These are phyloP conservation scores for Caenorhabditis imperialis DNA, from an alignment of 2,888 invertebrate genomes.

Conservation along the genomic window DNA sequence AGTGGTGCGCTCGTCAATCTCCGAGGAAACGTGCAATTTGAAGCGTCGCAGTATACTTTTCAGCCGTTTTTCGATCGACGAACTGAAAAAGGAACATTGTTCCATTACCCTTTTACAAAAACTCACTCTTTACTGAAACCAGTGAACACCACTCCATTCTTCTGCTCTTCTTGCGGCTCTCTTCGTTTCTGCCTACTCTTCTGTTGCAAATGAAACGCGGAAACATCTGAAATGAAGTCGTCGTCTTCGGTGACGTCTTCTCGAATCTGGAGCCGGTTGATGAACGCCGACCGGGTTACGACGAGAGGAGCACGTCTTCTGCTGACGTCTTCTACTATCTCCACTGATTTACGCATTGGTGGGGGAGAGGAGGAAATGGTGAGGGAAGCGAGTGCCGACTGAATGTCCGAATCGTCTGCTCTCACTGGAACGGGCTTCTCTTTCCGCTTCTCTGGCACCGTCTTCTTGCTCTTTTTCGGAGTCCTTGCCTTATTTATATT, in stretches of 20 bases:
- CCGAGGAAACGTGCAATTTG: conserved; percentile 18
- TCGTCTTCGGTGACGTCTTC: conserved; percentile 16
- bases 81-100: conserved; percentile 17
- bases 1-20: conserved; percentile 34
- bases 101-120: background rate
- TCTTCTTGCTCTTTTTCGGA: conserved; percentile 4
- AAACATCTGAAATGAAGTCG: conserved; percentile 53
- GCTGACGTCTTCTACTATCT: background rate
- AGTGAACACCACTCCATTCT: conserved; percentile 49
- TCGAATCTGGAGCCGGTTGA: conserved; percentile 27
- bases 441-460: background rate
- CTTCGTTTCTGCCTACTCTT: conserved; percentile 3
- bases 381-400: conserved; percentile 39
- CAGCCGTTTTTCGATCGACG: conserved; percentile 32
- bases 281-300: conserved; percentile 27
- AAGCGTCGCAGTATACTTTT: conserved; percentile 27
- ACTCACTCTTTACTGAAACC: conserved; percentile 45
- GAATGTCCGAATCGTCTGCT: conserved; percentile 45
- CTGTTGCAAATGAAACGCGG: conserved; percentile 17
- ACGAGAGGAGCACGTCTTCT: conserved; percentile 17
- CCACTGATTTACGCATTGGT: background rate
- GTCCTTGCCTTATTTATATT: conserved; percentile 10
- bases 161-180: background rate
- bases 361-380: conserved; percentile 18
- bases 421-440: conserved; percentile 16